Percentiles rank a stretch among this genome's conserved stretches.
phyloP scores from a whole-genome alignment of 2,888 invertebrate genomes.

The Drosophila atripex region DNA sequence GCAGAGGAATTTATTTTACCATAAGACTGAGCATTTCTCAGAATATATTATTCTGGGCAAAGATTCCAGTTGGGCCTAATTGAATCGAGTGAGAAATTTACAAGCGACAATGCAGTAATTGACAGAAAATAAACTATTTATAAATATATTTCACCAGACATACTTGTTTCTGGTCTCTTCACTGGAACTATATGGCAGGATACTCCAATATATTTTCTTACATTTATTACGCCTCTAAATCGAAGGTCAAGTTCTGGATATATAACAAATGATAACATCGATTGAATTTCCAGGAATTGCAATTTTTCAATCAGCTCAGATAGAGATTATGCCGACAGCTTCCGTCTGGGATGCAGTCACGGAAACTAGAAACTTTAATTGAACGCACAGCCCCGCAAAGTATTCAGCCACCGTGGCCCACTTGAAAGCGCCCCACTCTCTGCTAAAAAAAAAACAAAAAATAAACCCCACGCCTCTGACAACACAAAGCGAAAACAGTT shows the following conservation, averaged over 20 bases:
- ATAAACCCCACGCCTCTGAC: neutral
- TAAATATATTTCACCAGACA: neutral
- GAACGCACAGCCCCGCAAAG: slow-evolving; percentile 31
- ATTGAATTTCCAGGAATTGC: slow-evolving; percentile 6
- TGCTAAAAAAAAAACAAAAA: neutral
- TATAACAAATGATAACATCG: neutral
- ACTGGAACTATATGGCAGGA: neutral
- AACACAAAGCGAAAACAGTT: slow-evolving; percentile 58
- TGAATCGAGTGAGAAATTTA: neutral
- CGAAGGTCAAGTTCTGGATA: neutral
- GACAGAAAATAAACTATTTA: neutral
- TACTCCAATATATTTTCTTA: neutral
- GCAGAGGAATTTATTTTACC: neutral
- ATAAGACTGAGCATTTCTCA: neutral
- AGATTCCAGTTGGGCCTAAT: neutral
- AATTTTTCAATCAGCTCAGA: slow-evolving; percentile 31
- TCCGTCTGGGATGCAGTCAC: slow-evolving; percentile 26
- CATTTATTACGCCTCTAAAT: neutral
- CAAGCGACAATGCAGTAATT: neutral
- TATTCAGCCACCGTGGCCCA: slow-evolving; percentile 18
- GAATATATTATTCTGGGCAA: neutral
- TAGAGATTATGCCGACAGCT: slow-evolving; percentile 18
- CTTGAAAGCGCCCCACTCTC: neutral
- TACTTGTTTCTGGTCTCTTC: too few species aligned
- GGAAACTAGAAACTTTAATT: slow-evolving; percentile 35